Conservation (phyloP, 1,140 invertebrate genomes). For the Mylabris phalerata region DNA sequence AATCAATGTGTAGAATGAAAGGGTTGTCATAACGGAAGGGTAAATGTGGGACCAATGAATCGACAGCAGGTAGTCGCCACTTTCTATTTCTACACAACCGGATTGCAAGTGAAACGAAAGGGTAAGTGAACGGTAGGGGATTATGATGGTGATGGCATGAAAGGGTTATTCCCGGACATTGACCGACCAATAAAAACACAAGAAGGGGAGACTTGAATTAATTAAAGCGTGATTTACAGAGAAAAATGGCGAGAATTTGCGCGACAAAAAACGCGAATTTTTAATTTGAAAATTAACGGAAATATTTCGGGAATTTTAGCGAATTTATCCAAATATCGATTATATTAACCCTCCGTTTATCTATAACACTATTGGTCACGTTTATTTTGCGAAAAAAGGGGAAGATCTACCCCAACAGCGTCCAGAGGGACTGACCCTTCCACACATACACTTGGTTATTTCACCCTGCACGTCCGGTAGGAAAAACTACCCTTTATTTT, state of each 20-base stretch:
- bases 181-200: constrained; percentile 10
- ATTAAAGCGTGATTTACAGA: background rate
- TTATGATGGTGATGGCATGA: constrained; percentile 3
- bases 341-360: constrained; percentile 21
- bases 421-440: constrained; percentile 32
- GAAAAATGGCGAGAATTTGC: background rate
- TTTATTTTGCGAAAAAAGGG: constrained; percentile 16
- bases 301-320: constrained; percentile 8
- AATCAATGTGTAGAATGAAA: constrained; percentile 7
- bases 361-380: constrained; percentile 23
- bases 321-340: constrained; percentile 17
- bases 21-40: constrained; percentile 14
- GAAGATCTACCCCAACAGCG: constrained; percentile 22
- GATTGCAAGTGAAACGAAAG: constrained; percentile 4
- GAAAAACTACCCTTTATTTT: constrained; percentile 4
- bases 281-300: constrained; percentile 11
- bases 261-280: background rate
- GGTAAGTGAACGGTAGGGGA: background rate
- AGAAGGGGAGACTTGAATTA: constrained; percentile 7
- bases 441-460: constrained; percentile 15
- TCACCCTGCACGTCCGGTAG: background rate
- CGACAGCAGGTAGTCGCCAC: constrained; percentile 7
- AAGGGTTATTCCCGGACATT: background rate
- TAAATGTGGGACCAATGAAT: constrained; percentile 6
- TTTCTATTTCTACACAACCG: constrained; percentile 6